phyloP scores from a whole-genome alignment of 2,888 invertebrate species.

The Ceramica pisi region DNA sequence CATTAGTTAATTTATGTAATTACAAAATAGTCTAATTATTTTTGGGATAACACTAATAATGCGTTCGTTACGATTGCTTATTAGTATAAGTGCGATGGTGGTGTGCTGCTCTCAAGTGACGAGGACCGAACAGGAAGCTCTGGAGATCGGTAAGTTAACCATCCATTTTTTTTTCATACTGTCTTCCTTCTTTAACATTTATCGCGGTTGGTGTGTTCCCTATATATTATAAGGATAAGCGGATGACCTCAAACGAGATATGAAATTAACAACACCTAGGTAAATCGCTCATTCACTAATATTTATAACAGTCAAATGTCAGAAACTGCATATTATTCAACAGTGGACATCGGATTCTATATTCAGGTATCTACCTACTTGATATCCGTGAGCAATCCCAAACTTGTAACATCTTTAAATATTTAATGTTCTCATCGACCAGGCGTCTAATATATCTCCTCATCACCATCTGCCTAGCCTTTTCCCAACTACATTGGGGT shows the following conservation, averaged over 20 bases:
- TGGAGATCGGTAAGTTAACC: slow-evolving; percentile 78
- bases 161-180: neutral
- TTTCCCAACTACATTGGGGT: too few relatives aligned
- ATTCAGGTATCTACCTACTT: too few relatives aligned
- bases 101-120: slow-evolving; percentile 75
- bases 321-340: neutral
- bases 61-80: slow-evolving; percentile 67
- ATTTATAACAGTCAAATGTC: neutral
- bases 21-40: neutral
- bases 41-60: slow-evolving; percentile 62
- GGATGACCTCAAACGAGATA: neutral
- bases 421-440: too few relatives aligned
- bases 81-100: slow-evolving; percentile 75
- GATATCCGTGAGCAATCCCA: too few relatives aligned
- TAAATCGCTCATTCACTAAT: neutral
- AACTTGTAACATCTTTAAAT: too few relatives aligned
- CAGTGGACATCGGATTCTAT: neutral
- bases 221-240: neutral
- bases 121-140: slow-evolving; percentile 72
- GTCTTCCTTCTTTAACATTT: neutral
- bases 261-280: neutral
- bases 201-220: neutral
- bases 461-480: too few relatives aligned
- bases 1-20: slow-evolving; percentile 1
- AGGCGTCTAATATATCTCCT: too few relatives aligned